phyloP scores from a whole-genome alignment of 2,797 vertebrate genomes.

The Myripristis murdjan region DNA sequence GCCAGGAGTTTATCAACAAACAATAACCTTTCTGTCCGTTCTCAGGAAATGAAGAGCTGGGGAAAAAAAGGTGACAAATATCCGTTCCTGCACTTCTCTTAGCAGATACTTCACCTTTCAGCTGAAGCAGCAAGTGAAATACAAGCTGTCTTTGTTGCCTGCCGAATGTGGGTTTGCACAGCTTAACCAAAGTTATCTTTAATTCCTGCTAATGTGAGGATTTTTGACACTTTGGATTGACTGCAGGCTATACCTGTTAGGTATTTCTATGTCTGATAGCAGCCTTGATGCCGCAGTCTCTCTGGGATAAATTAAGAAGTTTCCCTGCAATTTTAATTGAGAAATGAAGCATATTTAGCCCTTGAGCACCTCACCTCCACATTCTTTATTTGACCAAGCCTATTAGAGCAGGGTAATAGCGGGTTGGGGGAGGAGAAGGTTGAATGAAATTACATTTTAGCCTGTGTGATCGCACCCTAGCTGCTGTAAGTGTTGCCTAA shows the following conservation, averaged over 20 bases:
- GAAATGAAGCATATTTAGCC: conserved; percentile 39
- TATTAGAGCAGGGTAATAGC: conserved; percentile 44
- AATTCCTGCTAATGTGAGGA: conserved; percentile 5
- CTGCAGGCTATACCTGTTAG: not conserved
- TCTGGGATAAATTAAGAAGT: not conserved
- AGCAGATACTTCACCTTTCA: conserved; percentile 2
- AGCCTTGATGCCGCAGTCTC: not conserved
- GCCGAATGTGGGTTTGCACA: conserved; percentile 2
- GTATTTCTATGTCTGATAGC: not conserved
- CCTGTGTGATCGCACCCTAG: conserved; percentile 24
- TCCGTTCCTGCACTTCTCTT: conserved; percentile 1
- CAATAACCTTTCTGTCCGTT: not conserved
- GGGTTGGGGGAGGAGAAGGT: conserved; percentile 19
- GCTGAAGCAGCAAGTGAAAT: conserved; percentile 8
- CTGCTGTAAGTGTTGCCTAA: conserved; percentile 33
- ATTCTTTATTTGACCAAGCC: conserved; percentile 54
- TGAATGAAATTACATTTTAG: conserved; percentile 48
- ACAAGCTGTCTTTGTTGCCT: not conserved
- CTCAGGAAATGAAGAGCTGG: conserved; percentile 47
- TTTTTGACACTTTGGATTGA: not conserved
- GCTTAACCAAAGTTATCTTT: not conserved
- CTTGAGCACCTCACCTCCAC: conserved; percentile 30
- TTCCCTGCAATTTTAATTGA: conserved; percentile 43
- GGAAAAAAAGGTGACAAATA: conserved; percentile 26
- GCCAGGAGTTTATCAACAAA: conserved; percentile 29